Base-by-base conservation (phyloP, 2,113 vertebrate genomes). In the Caranx ignobilis region DNA sequence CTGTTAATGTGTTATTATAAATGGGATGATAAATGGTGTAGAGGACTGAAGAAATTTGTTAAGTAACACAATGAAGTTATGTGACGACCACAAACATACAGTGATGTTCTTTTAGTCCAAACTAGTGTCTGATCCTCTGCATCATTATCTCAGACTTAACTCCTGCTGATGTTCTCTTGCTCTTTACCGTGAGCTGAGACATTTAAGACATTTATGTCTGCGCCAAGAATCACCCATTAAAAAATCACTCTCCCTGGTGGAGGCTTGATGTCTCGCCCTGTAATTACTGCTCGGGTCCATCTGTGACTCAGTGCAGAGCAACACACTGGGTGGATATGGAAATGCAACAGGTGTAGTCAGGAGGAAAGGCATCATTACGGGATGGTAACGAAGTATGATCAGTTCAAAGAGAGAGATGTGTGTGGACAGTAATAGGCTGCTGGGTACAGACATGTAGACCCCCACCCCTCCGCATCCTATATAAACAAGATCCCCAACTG, bases 281-380 rank as follows among this genome's bases (percentile, higher is more conserved):
- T 76, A 57, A 80, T 82, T 71, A 54, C 13, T 57, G 43, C 61
- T 55, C 41, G n/a, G 50, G 41, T 57, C 60, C 45, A 31, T 54
- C 81, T 71, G 77, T 85, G 88, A 82, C 84, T 87, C 75, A 84
- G 83, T 85, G 80, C 57, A 71, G 34, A 71, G 45, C 18, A 48
- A 48, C 76, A 70, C 55, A 63, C 60, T 60, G 86, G 65, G 35
- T 41, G 39, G 62, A 82, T 66, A 65, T 60, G 59, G 35, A 73
- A 45, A 70, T 5, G 66, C 77, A 84, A 86, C 84, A 79, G 70
- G 72, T 88, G 55, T 56, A 67, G 57, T 37, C 15, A 65, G 47
- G 18, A 65, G 47, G 18, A 81, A 47, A 52, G 21, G 67, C 34
- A 11, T 35, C 11, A 39, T 66, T 61, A 62, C 39, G 37, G 31